phyloP scores from a whole-genome alignment of 2,888 invertebrate genomes.

The Dysmachus trigonus region DNA sequence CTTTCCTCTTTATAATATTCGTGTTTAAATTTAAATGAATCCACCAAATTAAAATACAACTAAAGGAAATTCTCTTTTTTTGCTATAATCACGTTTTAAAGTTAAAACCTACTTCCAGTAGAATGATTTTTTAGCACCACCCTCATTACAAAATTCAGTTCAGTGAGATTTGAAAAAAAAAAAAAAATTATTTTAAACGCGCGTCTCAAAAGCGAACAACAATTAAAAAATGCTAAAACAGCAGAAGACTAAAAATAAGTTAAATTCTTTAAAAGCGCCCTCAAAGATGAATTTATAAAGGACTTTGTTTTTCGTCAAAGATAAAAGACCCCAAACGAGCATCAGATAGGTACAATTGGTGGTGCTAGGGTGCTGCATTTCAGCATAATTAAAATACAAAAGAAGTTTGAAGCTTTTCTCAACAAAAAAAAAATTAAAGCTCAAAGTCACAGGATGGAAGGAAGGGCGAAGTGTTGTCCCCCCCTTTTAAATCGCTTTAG shows the following conservation, averaged over 20 bases:
- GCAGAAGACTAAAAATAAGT: not conserved
- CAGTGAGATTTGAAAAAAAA: not conserved
- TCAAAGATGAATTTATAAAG: not conserved
- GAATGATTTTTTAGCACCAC: not conserved
- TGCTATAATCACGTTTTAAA: not conserved
- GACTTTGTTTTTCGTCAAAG: not conserved
- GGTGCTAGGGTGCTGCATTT: not conserved
- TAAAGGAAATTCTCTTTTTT: not conserved
- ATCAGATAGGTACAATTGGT: not conserved
- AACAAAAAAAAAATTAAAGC: not conserved
- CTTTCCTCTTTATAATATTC: no score
- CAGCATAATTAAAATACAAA: not conserved
- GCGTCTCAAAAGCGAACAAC: not conserved
- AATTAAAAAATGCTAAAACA: not conserved
- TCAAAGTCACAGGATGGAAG: not conserved
- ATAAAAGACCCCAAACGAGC: not conserved
- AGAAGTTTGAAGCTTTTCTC: not conserved
- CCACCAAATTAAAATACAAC: no score
- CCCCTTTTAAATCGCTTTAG: not conserved
- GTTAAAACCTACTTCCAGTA: not conserved
- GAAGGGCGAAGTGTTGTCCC: not conserved
- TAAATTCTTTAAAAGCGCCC: not conserved
- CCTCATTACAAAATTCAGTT: not conserved
- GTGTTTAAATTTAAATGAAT: no score
- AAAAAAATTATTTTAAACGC: not conserved